phyloP scores from a whole-genome alignment of 2,797 vertebrate species.

The Spinus pinus region DNA sequence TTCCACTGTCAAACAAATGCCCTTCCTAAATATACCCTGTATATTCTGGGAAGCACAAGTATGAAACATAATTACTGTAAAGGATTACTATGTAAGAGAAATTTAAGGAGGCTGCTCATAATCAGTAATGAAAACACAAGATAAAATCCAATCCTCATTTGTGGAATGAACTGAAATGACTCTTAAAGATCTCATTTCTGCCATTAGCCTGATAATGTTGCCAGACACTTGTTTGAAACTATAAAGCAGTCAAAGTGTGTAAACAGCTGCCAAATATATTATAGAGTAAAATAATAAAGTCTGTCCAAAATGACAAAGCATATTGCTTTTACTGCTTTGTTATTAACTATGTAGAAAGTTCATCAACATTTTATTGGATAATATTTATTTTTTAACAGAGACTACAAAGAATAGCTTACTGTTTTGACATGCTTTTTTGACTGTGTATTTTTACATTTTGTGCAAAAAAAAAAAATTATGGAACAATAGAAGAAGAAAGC shows the following conservation, averaged over 20 bases:
- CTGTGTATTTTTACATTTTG: not conserved
- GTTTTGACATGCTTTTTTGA: not conserved
- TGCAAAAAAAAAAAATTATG: not conserved
- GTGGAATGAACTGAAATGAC: not conserved
- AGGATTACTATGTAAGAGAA: not conserved
- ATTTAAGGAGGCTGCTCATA: not conserved
- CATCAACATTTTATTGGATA: not conserved
- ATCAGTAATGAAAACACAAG: not conserved
- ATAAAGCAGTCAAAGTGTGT: not conserved
- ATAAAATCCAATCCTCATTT: not conserved
- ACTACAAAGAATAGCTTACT: not conserved
- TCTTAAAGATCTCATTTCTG: not conserved
- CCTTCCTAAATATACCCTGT: not conserved
- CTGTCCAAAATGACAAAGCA: not conserved
- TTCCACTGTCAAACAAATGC: not conserved
- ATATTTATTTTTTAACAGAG: not conserved
- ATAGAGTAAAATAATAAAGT: slow-evolving; percentile 20
- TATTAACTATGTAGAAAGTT: not conserved
- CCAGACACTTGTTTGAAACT: not conserved
- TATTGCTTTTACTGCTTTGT: not conserved
- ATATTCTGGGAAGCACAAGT: slow-evolving; percentile 13
- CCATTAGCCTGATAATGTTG: not conserved
- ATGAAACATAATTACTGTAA: slow-evolving; percentile 17
- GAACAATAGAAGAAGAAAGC: not conserved
- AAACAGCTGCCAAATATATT: not conserved